These are phyloP conservation scores for Amiota minor DNA, from an alignment of 2,888 invertebrate genomes.

Conservation along the genomic window DNA sequence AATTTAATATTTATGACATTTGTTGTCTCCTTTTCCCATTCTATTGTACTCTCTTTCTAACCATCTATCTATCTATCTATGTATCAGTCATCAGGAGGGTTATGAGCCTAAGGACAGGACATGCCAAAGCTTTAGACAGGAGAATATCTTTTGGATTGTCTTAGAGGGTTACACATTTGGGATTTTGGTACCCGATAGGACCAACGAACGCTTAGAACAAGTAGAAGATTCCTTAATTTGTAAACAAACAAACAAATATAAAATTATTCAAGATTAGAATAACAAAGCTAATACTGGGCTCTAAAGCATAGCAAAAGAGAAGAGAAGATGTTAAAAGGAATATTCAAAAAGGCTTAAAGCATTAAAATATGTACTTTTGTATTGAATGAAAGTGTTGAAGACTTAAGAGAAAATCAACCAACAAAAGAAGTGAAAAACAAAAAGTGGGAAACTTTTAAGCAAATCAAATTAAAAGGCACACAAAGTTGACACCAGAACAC, in stretches of 20 bases:
- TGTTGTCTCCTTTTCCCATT: background rate
- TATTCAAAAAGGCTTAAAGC: background rate
- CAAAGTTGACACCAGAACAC: background rate
- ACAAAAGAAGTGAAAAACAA: background rate
- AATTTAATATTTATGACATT: slow-evolving; percentile 61
- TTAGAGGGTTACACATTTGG: slow-evolving; percentile 23
- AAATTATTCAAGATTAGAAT: slow-evolving; percentile 14
- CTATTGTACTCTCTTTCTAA: too few relatives aligned
- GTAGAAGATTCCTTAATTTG: background rate
- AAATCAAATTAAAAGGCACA: slow-evolving; percentile 19
- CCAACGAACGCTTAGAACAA: too few relatives aligned
- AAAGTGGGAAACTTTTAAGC: background rate
- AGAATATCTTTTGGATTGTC: background rate
- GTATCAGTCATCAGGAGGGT: background rate
- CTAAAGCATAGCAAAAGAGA: background rate
- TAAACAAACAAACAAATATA: slow-evolving; percentile 4
- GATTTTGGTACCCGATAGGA: background rate
- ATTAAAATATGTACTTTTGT: too few relatives aligned
- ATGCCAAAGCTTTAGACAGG: too few relatives aligned
- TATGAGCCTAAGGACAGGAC: background rate
- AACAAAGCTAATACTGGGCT: background rate
- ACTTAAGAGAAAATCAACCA: background rate
- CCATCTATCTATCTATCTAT: background rate
- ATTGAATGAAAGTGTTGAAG: background rate
- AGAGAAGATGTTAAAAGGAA: background rate